These are phyloP conservation scores for Urophycis tenuis DNA, from an alignment of 2,797 vertebrate genomes.

Conservation along the genomic window DNA sequence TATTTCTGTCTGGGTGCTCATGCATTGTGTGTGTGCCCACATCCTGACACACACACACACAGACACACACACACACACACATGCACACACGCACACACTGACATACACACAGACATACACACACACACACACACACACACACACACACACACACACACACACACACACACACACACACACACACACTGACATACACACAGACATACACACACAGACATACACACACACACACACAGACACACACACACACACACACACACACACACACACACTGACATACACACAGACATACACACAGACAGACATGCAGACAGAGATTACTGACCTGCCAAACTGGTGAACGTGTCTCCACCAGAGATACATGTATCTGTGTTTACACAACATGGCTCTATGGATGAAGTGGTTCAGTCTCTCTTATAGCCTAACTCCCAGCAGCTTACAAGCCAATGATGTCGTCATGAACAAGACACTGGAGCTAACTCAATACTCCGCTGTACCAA, in stretches of 20 bases:
- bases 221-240: not conserved
- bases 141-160: not conserved
- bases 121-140: not conserved
- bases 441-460: not conserved
- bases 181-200: not conserved
- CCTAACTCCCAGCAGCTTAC: not conserved
- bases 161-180: not conserved
- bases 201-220: not conserved
- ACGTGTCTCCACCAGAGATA: not conserved
- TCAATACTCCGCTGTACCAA: not conserved
- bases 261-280: not conserved
- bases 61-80: not conserved
- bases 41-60: conserved; percentile 11
- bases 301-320: not conserved
- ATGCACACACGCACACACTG: not conserved
- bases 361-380: not conserved
- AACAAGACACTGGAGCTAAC: not conserved
- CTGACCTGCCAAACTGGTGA: not conserved
- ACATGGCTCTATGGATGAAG: not conserved
- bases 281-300: not conserved
- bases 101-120: not conserved
- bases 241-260: not conserved
- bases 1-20: conserved; percentile 48
- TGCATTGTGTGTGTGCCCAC: conserved; percentile 15
- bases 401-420: not conserved